These are phyloP conservation scores for Lycophotia porphyrea DNA, from an alignment of 2,888 invertebrate species.

Conservation along the genomic window DNA sequence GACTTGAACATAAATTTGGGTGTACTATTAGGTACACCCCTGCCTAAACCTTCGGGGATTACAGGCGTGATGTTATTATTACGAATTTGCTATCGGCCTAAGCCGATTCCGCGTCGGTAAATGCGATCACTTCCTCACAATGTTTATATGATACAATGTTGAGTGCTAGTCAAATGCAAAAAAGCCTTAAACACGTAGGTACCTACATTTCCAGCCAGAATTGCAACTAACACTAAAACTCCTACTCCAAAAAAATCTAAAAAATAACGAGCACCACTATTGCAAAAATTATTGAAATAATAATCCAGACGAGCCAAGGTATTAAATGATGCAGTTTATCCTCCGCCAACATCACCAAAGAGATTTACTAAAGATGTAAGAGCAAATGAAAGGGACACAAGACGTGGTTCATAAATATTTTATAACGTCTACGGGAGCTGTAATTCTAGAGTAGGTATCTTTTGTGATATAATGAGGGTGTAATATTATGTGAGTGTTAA, in stretches of 20 bases:
- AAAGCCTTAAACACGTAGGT: too few relatives aligned
- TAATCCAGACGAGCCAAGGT: conserved; percentile 18
- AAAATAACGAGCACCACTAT: neutral
- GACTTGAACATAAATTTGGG: too few relatives aligned
- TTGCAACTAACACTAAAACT: neutral
- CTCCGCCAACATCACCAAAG: conserved; percentile 57
- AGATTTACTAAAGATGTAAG: conserved; percentile 64
- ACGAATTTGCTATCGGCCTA: too few relatives aligned
- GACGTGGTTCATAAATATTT: conserved; percentile 69
- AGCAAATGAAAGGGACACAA: conserved; percentile 66
- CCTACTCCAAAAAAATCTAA: neutral
- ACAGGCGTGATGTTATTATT: too few relatives aligned
- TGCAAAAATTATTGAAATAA: conserved; percentile 28
- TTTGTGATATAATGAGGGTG: conserved; percentile 67
- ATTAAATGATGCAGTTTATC: conserved; percentile 62
- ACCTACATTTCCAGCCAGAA: too few relatives aligned
- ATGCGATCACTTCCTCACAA: too few relatives aligned
- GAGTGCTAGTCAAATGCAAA: too few relatives aligned
- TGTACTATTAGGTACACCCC: too few relatives aligned
- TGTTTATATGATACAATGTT: too few relatives aligned
- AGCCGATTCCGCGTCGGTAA: neutral
- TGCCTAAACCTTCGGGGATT: too few relatives aligned
- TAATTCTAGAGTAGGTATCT: conserved; percentile 60
- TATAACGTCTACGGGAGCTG: conserved; percentile 60
- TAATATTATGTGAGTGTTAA: neutral